A percentile compares a stretch with the other conserved stretches of the same genome.
phyloP scores from a whole-genome alignment of 2,888 invertebrate genomes.

The Aradus depressus region DNA sequence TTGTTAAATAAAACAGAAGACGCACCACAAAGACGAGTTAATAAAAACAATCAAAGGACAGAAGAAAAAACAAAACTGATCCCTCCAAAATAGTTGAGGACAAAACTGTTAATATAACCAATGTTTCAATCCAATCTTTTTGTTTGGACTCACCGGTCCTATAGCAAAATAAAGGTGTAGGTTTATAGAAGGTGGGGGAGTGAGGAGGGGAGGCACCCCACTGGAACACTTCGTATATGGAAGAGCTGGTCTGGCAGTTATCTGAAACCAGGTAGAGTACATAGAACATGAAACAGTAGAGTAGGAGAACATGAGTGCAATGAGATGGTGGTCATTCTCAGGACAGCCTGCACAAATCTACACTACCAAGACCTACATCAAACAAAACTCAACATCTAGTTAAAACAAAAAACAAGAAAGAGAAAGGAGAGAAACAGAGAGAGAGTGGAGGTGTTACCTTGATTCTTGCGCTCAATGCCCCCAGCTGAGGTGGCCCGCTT shows the following conservation, averaged over 20 bases:
- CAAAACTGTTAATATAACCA: slow-evolving; percentile 10
- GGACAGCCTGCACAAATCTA: too few relatives aligned
- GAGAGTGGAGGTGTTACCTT: slow-evolving; percentile 9
- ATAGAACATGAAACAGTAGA: background rate
- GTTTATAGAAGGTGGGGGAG: slow-evolving; percentile 33
- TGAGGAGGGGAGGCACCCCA: slow-evolving; percentile 44
- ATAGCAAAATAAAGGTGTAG: slow-evolving; percentile 30
- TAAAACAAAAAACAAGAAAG: background rate
- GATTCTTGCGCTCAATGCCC: slow-evolving; percentile 49
- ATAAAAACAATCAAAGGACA: slow-evolving; percentile 13
- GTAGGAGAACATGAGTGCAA: background rate
- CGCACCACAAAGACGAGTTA: slow-evolving; percentile 10
- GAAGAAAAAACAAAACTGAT: slow-evolving; percentile 4
- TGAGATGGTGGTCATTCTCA: too few relatives aligned
- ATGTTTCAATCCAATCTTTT: background rate
- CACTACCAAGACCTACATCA: too few relatives aligned
- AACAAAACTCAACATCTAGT: background rate
- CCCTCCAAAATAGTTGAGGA: slow-evolving; percentile 2
- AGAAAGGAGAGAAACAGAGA: background rate
- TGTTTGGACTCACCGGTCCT: slow-evolving; percentile 35
- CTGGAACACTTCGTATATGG: slow-evolving; percentile 63
- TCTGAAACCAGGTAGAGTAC: slow-evolving; percentile 39
- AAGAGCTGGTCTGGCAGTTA: slow-evolving; percentile 51
- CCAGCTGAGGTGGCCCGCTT: slow-evolving; percentile 65
- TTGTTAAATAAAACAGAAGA: background rate